These are phyloP conservation scores for Labeo rohita DNA, from an alignment of 2,113 vertebrate species.

Conservation along the genomic window DNA sequence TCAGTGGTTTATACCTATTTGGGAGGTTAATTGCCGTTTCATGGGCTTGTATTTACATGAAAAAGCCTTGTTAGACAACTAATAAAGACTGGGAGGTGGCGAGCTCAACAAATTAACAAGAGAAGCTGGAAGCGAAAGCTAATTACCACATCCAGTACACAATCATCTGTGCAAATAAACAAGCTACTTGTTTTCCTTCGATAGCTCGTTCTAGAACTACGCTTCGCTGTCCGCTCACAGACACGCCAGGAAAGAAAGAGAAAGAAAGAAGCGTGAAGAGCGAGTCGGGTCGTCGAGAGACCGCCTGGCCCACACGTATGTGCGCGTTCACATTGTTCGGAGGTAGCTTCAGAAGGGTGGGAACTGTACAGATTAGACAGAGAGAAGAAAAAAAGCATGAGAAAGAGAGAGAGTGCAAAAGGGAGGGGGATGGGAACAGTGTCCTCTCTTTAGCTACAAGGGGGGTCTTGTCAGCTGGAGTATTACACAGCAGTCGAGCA, in stretches of 20 bases:
- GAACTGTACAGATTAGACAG: conserved; percentile 37
- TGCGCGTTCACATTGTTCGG: conserved; percentile 2
- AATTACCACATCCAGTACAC: conserved; percentile 72
- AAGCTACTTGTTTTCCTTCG: conserved; percentile 44
- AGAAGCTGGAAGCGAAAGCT: conserved; percentile 65
- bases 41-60: conserved; percentile 76
- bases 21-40: conserved; percentile 79
- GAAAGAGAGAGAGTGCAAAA: conserved; percentile 23
- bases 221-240: conserved; percentile 55
- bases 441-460: background rate
- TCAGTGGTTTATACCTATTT: conserved; percentile 76
- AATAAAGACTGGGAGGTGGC: conserved; percentile 74
- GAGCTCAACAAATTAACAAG: conserved; percentile 60
- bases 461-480: conserved; percentile 53
- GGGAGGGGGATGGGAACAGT: conserved; percentile 51
- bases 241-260: conserved; percentile 57
- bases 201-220: conserved; percentile 12
- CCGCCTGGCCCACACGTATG: conserved; percentile 8
- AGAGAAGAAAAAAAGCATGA: conserved; percentile 2
- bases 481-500: conserved; percentile 50
- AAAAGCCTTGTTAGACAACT: conserved; percentile 72
- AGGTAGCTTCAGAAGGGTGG: conserved; percentile 27
- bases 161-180: conserved; percentile 57
- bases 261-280: conserved; percentile 45
- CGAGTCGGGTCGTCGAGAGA: conserved; percentile 41